phyloP scores from a whole-genome alignment of 2,797 vertebrate genomes.

The Macropus fuliginosus region DNA sequence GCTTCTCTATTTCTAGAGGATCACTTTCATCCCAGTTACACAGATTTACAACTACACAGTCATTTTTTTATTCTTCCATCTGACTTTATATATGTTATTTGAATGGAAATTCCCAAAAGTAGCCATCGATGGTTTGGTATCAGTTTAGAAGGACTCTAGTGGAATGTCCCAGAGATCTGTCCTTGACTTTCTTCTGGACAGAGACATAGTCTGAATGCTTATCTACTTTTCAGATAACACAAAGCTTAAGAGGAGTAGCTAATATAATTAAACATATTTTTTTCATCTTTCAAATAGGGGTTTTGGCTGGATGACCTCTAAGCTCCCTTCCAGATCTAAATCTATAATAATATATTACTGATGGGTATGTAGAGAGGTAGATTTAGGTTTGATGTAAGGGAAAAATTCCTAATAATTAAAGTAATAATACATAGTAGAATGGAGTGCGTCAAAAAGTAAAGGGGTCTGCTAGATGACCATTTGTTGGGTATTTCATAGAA shows the following conservation, averaged over 20 bases:
- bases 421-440: background rate
- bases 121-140: background rate
- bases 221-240: background rate
- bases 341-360: background rate
- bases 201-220: background rate
- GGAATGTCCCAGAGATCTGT: background rate
- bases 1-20: background rate
- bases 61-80: background rate
- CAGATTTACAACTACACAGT: background rate
- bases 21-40: background rate
- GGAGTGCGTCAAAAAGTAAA: background rate
- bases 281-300: background rate
- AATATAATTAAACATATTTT: background rate
- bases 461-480: background rate
- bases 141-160: background rate
- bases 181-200: background rate
- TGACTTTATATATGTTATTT: background rate
- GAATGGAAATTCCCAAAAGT: background rate
- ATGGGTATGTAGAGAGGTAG: background rate
- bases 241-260: background rate
- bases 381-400: background rate
- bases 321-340: background rate
- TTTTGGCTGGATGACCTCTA: background rate
- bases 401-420: background rate
- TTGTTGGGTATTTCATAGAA: background rate